phyloP scores from a whole-genome alignment of 1,140 invertebrate species.

The Nilaparvata lugens region DNA sequence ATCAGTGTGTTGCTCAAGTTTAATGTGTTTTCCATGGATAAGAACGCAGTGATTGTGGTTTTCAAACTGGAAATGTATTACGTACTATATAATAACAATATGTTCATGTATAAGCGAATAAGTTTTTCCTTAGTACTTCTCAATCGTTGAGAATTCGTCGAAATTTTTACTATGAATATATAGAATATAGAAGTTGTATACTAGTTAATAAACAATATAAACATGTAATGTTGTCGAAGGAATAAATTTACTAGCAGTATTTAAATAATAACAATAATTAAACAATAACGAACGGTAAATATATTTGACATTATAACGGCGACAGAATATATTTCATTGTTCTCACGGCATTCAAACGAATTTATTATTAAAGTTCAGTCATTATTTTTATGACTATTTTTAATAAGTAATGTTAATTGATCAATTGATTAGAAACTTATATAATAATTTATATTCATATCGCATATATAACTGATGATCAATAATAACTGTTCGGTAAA shows the following conservation, averaged over 20 bases:
- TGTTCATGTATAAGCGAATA: no score
- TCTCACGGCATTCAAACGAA: conserved; percentile 4
- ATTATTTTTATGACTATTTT: conserved; percentile 2
- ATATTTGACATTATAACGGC: no score
- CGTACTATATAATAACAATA: no score
- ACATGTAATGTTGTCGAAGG: not conserved
- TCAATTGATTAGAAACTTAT: not conserved
- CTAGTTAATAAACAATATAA: not conserved
- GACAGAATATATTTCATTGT: no score
- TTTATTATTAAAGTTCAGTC: conserved; percentile 1
- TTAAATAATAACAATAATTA: conserved; percentile 3
- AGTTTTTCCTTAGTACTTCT: not conserved
- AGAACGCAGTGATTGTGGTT: no score
- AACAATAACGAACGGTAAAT: not conserved
- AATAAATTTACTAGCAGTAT: not conserved
- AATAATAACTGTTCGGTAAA: no score
- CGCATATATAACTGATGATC: not conserved
- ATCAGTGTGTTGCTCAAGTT: no score
- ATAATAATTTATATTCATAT: conserved; percentile 5
- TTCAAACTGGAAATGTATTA: no score
- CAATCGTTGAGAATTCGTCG: conserved; percentile 1
- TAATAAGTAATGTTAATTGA: conserved; percentile 3
- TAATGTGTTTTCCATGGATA: no score
- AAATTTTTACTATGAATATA: conserved; percentile 1
- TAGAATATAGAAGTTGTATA: conserved; percentile 1